Evolutionary conservation across 2,113 vertebrate species (phyloP).

Genomic region (Rhagologus leucostigma): DNA sequence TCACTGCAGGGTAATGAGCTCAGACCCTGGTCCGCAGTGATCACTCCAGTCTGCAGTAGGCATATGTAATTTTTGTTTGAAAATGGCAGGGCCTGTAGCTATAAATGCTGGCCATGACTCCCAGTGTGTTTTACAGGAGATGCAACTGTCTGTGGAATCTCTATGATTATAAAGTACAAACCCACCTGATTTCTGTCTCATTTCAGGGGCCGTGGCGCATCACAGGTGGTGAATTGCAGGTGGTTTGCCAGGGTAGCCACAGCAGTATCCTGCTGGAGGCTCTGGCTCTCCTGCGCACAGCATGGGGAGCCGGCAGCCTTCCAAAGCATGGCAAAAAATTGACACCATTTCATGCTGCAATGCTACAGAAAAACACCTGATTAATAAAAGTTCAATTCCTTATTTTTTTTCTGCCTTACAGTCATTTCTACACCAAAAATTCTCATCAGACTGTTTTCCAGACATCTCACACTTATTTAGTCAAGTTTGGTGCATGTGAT

Average conservation of each 20-base stretch:
- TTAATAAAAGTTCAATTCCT: not conserved
- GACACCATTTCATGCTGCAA: not conserved
- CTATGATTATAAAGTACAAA: not conserved
- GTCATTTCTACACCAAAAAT: not conserved
- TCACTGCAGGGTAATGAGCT: conserved; percentile 24
- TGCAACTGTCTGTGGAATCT: not conserved
- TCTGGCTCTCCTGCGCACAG: not conserved
- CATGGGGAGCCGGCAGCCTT: not conserved
- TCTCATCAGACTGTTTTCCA: not conserved
- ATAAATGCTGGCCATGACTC: not conserved
- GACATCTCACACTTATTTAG: not conserved
- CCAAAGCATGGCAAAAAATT: not conserved
- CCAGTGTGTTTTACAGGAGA: not conserved
- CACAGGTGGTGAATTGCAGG: not conserved
- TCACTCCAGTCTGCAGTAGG: not conserved
- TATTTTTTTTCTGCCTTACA: not conserved
- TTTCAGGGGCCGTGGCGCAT: not conserved
- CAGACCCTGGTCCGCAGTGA: not conserved
- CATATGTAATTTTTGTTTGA: fast-evolving
- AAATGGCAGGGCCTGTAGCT: not conserved
- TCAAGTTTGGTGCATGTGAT: not conserved
- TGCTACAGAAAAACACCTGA: not conserved
- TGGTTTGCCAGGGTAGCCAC: not conserved
- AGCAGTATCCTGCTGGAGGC: not conserved
- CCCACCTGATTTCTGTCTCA: not conserved